Evolutionary conservation across 2,888 invertebrate species (phyloP), one percentile per base, ranked within the genome.

Genomic region (Pterobdella sp.): DNA sequence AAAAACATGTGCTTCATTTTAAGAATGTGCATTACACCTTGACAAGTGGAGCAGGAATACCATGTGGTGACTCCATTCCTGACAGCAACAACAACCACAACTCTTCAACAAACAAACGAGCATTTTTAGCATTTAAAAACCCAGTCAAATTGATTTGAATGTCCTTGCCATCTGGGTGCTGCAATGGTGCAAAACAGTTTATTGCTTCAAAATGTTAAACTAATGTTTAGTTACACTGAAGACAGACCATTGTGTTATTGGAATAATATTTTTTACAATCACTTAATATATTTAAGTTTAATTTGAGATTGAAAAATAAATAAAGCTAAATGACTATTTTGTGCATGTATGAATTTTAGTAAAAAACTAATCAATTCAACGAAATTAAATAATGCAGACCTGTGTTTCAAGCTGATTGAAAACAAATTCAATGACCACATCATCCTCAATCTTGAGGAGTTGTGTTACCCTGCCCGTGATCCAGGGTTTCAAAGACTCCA

Each of bases 141-240:
- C 98, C 98, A 66, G 98, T 99, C 85, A 99, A 87, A 86, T 98
- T 98, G 82, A 99, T 99, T 88, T 99, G 97, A 90, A 98, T 97
- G 86, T 94, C 93, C 85, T 94, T 92, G 68, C 95, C 94, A 86
- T 96, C 94, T 72, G 95, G 95, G 86, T 89, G 91, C 92, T 93
- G 87, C 83, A 86, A 87, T 26, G 29, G 3, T 18, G n/a, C 7
- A 10, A n/a, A 67, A 32, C n/a, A n/a, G n/a, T n/a, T n/a, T n/a
- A n/a, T n/a, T n/a, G n/a, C n/a, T n/a, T n/a, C n/a, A n/a, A n/a
- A n/a, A n/a, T n/a, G n/a, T n/a, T n/a, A n/a, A n/a, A n/a, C n/a
- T n/a, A n/a, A n/a, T n/a, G n/a, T n/a, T n/a, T n/a, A n/a, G n/a
- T n/a, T n/a, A n/a, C n/a, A n/a, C n/a, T n/a, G n/a, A n/a, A n/a